Percentiles rank a stretch among this genome's conserved stretches.
Evolutionary conservation across 2,888 invertebrate genomes (phyloP).

Genomic region (Allacma fusca): DNA sequence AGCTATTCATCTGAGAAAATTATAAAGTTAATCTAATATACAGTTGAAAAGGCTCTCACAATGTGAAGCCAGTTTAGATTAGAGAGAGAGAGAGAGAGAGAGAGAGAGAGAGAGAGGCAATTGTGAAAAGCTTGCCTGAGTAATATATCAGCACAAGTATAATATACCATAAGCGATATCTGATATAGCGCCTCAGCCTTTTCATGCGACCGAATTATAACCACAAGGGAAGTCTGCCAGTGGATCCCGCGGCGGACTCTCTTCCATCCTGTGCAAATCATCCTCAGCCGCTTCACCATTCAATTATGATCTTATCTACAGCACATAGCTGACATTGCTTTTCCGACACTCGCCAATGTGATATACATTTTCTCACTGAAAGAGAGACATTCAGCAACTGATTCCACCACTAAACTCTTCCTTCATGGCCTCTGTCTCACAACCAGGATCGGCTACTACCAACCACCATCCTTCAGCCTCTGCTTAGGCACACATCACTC

Average conservation of each 20-base stretch:
- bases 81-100: constrained; percentile 46
- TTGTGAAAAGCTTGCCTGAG: constrained; percentile 54
- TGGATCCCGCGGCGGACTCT: constrained; percentile 44
- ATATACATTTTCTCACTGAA: constrained; percentile 12
- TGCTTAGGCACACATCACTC: neutral
- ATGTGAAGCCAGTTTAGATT: constrained; percentile 58
- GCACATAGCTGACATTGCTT: constrained; percentile 55
- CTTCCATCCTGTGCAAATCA: constrained; percentile 54
- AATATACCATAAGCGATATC: constrained; percentile 57
- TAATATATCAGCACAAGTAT: constrained; percentile 54
- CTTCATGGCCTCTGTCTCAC: neutral
- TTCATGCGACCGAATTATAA: constrained; percentile 58
- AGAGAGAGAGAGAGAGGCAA: no score
- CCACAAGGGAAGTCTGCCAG: constrained; percentile 54
- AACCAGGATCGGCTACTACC: neutral
- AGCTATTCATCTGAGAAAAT: constrained; percentile 59
- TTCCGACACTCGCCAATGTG: constrained; percentile 50
- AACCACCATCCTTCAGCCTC: neutral
- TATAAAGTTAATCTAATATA: constrained; percentile 60
- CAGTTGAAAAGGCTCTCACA: constrained; percentile 59
- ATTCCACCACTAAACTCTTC: neutral
- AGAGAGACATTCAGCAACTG: neutral
- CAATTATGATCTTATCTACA: constrained; percentile 59
- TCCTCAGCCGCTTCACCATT: constrained; percentile 55
- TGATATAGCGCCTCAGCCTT: constrained; percentile 51